Evolutionary conservation across 2,113 vertebrate genomes (phyloP).

Genomic region (Hippocampus guttulatus): DNA sequence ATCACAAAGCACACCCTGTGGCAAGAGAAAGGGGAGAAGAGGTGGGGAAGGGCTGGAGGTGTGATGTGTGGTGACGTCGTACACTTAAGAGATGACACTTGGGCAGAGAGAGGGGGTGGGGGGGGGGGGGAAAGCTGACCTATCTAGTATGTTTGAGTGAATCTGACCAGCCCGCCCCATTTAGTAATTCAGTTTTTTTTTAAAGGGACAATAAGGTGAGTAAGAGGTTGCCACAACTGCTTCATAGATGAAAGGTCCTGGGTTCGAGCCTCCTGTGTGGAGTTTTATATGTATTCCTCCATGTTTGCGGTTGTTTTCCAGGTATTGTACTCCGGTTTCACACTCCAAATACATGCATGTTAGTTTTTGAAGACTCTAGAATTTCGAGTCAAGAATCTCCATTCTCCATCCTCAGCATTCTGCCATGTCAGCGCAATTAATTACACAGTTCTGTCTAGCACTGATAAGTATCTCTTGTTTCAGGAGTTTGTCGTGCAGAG

Average conservation of each 20-base stretch:
- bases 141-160: constrained; percentile 28
- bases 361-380: too few relatives aligned
- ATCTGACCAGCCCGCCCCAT: not conserved
- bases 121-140: constrained; percentile 9
- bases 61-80: constrained; percentile 51
- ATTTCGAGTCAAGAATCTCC: too few relatives aligned
- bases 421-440: not conserved
- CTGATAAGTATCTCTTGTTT: too few relatives aligned
- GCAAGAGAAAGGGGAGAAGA: constrained; percentile 5
- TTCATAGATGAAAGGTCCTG: too few relatives aligned
- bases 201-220: too few relatives aligned
- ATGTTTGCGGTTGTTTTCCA: not conserved
- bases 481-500: too few relatives aligned
- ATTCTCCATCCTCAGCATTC: not conserved
- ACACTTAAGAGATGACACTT: constrained; percentile 31
- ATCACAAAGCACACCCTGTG: constrained; percentile 22
- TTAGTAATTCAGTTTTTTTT: too few relatives aligned
- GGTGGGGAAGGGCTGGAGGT: constrained; percentile 36
- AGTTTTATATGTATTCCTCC: too few relatives aligned
- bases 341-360: not conserved
- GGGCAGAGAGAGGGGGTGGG: not conserved
- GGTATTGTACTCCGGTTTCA: not conserved
- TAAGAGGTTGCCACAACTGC: too few relatives aligned
- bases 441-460: too few relatives aligned
- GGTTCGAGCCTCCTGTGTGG: too few relatives aligned